Evolutionary conservation across 2,888 invertebrate genomes (phyloP).

Genomic region (Cristatella mucedo): DNA sequence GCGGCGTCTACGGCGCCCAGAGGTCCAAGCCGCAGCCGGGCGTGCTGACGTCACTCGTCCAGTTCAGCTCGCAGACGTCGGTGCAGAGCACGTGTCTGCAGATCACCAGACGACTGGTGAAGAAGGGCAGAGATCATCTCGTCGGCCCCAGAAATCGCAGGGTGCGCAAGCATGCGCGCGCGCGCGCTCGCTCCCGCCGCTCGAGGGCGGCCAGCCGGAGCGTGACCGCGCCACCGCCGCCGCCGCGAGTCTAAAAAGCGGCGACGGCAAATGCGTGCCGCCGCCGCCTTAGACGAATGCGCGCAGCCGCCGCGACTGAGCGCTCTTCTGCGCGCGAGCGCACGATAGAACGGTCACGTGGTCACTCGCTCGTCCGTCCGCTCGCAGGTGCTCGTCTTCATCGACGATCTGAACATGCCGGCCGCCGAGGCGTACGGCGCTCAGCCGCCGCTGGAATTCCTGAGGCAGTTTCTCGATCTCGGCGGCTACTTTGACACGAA

Average conservation of each 20-base stretch:
- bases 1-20: constrained; percentile 7
- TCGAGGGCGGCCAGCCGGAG: too few species aligned
- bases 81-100: constrained; percentile 29
- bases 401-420: constrained; percentile 38
- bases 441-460: constrained; percentile 35
- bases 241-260: too few species aligned
- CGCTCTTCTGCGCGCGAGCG: too few species aligned
- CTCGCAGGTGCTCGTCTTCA: constrained; percentile 32
- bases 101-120: constrained; percentile 31
- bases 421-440: constrained; percentile 35
- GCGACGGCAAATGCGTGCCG: too few species aligned
- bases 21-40: constrained; percentile 17
- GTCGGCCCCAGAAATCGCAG: constrained; percentile 35
- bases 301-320: too few species aligned
- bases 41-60: constrained; percentile 27
- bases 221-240: too few species aligned
- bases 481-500: constrained; percentile 34
- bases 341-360: too few species aligned
- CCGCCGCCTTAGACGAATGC: too few species aligned
- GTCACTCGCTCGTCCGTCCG: too few species aligned
- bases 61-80: constrained; percentile 37
- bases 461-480: constrained; percentile 34
- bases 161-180: too few species aligned
- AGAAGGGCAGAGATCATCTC: constrained; percentile 31
- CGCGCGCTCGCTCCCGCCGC: too few species aligned